Conservation (phyloP, 2,888 invertebrate species). For the Lasioglossum oenotherae region DNA sequence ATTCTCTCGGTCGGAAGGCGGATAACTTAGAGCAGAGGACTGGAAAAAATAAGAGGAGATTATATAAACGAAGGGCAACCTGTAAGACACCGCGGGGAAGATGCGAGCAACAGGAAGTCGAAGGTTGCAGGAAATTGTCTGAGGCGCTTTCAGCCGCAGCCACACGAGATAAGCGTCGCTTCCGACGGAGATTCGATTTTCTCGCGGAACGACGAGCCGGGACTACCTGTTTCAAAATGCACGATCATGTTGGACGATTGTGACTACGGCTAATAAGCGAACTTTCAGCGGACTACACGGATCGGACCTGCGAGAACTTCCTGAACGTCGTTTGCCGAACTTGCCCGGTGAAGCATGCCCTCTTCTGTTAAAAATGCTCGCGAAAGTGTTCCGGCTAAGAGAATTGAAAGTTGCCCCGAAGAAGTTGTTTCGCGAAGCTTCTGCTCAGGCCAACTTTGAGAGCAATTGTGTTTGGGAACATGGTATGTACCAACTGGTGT, state of each 20-base stretch:
- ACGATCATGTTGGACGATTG: constrained; percentile 42
- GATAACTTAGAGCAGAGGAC: constrained; percentile 20
- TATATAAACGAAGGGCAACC: constrained; percentile 4
- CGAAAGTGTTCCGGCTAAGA: background rate
- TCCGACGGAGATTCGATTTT: constrained; percentile 54
- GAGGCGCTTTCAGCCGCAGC: constrained; percentile 40
- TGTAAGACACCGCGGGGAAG: background rate
- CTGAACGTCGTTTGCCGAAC: constrained; percentile 25
- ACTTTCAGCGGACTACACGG: constrained; percentile 37
- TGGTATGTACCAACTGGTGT: background rate
- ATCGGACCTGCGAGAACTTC: constrained; percentile 9
- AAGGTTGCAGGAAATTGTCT: constrained; percentile 50
- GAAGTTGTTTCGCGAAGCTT: background rate
- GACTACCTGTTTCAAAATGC: constrained; percentile 27
- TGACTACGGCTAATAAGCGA: constrained; percentile 51
- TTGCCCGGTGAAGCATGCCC: background rate
- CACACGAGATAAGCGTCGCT: constrained; percentile 39
- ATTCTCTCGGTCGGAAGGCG: constrained; percentile 35
- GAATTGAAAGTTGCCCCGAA: constrained; percentile 23
- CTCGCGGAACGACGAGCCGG: constrained; percentile 33
- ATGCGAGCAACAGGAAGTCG: constrained; percentile 44
- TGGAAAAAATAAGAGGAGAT: background rate
- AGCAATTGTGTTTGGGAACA: background rate
- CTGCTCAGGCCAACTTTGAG: background rate
- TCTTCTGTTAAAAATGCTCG: constrained; percentile 22